A percentile compares a stretch with the other conserved stretches of the same genome.
These are phyloP conservation scores for Poecilia velifera DNA, from an alignment of 2,797 vertebrate species.

Conservation along the genomic window DNA sequence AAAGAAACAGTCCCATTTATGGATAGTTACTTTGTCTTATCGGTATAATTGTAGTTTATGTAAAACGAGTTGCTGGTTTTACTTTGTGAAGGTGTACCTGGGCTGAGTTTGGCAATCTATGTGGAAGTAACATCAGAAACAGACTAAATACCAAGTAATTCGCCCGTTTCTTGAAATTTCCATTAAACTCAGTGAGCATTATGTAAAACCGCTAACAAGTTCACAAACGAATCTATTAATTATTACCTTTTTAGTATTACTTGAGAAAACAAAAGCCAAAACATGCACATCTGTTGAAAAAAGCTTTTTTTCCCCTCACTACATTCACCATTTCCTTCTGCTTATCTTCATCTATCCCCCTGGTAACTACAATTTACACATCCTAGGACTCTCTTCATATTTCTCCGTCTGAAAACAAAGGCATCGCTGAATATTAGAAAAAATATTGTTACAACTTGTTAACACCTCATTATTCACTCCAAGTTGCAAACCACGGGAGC, in stretches of 20 bases:
- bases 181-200: conserved; percentile 9
- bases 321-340: not conserved
- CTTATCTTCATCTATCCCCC: not conserved
- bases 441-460: conserved; percentile 29
- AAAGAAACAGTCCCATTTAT: not conserved
- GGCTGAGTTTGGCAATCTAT: not conserved
- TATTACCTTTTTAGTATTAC: conserved; percentile 13
- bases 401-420: conserved; percentile 16
- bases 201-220: conserved; percentile 5
- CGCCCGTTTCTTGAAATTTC: conserved; percentile 1
- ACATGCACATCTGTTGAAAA: not conserved
- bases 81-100: not conserved
- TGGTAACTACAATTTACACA: conserved; percentile 19
- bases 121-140: not conserved
- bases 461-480: conserved; percentile 26
- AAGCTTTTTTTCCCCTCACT: not conserved
- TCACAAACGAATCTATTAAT: conserved; percentile 13
- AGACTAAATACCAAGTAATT: not conserved
- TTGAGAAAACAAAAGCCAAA: conserved; percentile 6
- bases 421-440: conserved; percentile 27
- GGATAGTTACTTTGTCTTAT: not conserved
- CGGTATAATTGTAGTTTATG: not conserved
- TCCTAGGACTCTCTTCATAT: conserved; percentile 8
- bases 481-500: conserved; percentile 30
- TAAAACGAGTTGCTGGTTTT: not conserved